phyloP scores from a whole-genome alignment of 37 sponge, comb jelly and placozoan species.

The Chondrosia reniformis region DNA sequence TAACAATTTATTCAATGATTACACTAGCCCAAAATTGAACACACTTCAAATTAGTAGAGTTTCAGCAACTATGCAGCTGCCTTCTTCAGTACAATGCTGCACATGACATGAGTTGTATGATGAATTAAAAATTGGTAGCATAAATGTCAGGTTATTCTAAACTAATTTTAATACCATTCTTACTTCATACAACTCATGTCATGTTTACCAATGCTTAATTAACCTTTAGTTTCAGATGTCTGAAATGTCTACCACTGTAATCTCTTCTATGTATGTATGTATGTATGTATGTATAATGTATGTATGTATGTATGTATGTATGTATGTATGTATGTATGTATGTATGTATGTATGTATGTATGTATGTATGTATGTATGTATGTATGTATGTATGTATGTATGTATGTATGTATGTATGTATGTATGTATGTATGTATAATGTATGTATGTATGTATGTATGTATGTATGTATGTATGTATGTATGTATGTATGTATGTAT shows the following conservation, averaged over 20 bases:
- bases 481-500: too few species aligned
- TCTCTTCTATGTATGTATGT: conserved; percentile 10
- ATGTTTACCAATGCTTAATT: neutral
- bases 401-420: conserved; percentile 22
- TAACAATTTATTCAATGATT: too few species aligned
- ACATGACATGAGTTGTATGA: neutral
- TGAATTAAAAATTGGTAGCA: neutral
- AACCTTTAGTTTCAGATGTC: neutral
- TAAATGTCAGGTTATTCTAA: neutral
- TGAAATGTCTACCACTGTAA: neutral
- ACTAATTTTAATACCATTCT: neutral
- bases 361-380: neutral
- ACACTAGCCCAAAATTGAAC: too few species aligned
- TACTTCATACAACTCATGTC: neutral
- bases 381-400: conserved; percentile 16
- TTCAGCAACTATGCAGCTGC: too few species aligned
- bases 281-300: conserved; percentile 22
- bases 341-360: neutral
- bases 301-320: conserved; percentile 19
- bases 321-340: conserved; percentile 8
- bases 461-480: neutral
- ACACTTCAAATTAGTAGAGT: too few species aligned
- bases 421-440: neutral
- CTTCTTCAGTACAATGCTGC: too few species aligned
- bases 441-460: neutral